Evolutionary conservation across 1,140 invertebrate species (phyloP).

Genomic region (Sinella curviseta): DNA sequence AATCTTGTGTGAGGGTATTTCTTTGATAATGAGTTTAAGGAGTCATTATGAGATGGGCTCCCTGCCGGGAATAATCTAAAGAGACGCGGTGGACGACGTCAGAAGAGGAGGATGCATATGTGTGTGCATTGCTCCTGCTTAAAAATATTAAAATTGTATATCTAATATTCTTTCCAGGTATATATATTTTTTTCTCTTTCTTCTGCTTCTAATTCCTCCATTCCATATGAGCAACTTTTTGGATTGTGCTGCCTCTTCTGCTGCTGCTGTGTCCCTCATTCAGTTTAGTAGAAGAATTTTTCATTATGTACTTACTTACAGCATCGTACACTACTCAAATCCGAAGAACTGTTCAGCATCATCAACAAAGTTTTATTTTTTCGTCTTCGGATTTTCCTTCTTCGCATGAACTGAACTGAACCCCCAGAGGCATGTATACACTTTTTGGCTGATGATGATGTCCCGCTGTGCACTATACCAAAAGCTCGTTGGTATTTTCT

Average conservation of each 20-base stretch:
- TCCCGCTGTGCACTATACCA: constrained; percentile 1
- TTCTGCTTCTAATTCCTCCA: neutral
- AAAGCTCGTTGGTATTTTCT: neutral
- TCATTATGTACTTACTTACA: neutral
- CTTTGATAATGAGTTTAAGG: constrained; percentile 46
- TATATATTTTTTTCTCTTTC: neutral
- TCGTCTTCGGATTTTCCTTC: neutral
- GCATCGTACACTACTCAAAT: neutral
- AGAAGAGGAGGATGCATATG: neutral
- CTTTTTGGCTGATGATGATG: constrained; percentile 11
- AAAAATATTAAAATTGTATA: neutral
- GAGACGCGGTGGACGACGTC: neutral
- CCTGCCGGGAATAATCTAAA: constrained; percentile 21
- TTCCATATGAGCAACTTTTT: neutral
- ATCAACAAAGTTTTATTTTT: neutral
- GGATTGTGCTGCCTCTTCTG: neutral
- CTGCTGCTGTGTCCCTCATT: neutral
- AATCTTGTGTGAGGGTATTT: constrained; percentile 4
- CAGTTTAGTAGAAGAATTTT: neutral
- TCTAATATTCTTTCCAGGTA: neutral
- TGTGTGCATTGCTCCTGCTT: neutral
- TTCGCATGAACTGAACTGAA: neutral
- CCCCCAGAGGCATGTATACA: constrained; percentile 13
- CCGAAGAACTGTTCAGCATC: neutral
- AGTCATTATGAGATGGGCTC: constrained; percentile 42